A percentile compares a stretch with the other conserved stretches of the same genome.
Conservation (phyloP, 2,113 vertebrate genomes). For the Gobius niger region DNA sequence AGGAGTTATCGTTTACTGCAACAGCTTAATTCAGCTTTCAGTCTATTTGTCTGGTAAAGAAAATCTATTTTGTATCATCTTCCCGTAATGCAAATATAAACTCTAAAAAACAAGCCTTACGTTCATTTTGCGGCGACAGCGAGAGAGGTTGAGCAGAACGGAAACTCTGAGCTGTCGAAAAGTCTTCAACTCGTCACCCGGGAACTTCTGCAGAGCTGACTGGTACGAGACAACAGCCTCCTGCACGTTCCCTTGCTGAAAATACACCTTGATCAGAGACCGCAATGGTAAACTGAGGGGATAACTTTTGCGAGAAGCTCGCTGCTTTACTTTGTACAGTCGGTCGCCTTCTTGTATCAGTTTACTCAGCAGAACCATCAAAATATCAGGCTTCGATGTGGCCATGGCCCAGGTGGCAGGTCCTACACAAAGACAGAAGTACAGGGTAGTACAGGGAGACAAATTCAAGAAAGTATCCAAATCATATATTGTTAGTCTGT, state of each 20-base stretch:
- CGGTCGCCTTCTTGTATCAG: slow-evolving; percentile 97
- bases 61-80: background rate
- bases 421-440: slow-evolving; percentile 74
- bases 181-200: slow-evolving; percentile 94
- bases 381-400: slow-evolving; percentile 98
- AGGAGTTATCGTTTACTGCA: background rate
- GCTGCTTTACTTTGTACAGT: slow-evolving; percentile 90
- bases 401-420: slow-evolving; percentile 99
- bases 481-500: background rate
- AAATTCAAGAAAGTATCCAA: background rate
- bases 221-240: slow-evolving; percentile 95
- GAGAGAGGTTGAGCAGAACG: slow-evolving; percentile 94
- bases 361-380: slow-evolving; percentile 98
- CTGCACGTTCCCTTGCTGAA: slow-evolving; percentile 92
- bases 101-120: slow-evolving; percentile 73
- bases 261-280: background rate
- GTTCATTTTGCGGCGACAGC: slow-evolving; percentile 96
- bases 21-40: background rate
- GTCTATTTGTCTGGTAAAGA: background rate
- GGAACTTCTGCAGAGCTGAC: slow-evolving; percentile 96
- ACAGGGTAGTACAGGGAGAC: background rate
- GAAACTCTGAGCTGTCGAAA: slow-evolving; percentile 95
- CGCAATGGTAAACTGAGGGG: background rate
- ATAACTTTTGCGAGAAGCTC: background rate
- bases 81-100: background rate